These are phyloP conservation scores for Drosophila acutilabella DNA, from an alignment of 2,888 invertebrate genomes.

Conservation along the genomic window DNA sequence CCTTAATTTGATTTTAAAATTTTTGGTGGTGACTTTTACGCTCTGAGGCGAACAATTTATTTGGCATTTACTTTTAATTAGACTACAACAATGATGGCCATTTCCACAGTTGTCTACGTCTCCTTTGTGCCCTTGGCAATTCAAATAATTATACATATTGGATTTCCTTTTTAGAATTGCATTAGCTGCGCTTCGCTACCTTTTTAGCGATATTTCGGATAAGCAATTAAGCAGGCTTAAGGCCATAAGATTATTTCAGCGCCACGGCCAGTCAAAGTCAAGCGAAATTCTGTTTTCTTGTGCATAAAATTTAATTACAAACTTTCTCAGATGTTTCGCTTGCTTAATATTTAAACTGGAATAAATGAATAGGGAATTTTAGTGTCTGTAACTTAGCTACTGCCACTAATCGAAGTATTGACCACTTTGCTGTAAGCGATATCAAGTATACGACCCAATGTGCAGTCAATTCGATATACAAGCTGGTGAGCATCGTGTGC, in stretches of 20 bases:
- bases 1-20: slow-evolving; percentile 69
- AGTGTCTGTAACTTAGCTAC: background rate
- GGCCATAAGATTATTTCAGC: slow-evolving; percentile 3
- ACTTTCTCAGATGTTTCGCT: no score
- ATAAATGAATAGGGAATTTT: background rate
- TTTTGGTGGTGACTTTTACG: slow-evolving; percentile 39
- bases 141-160: slow-evolving; percentile 42
- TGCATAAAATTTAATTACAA: no score
- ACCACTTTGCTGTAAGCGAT: slow-evolving; percentile 15
- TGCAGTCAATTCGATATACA: slow-evolving; percentile 25
- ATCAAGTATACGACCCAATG: slow-evolving; percentile 28
- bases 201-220: slow-evolving; percentile 16
- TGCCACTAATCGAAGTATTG: background rate
- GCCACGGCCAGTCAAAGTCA: no score
- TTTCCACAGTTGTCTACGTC: slow-evolving; percentile 25
- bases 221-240: background rate
- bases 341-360: no score
- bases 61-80: slow-evolving; percentile 71
- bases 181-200: slow-evolving; percentile 37
- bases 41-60: slow-evolving; percentile 44
- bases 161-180: slow-evolving; percentile 51
- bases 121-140: slow-evolving; percentile 32
- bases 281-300: no score
- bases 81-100: slow-evolving; percentile 65
- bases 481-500: slow-evolving; percentile 12